These are phyloP conservation scores for Drosophila yakuba DNA, from an alignment of 1,140 invertebrate genomes.

Conservation along the genomic window DNA sequence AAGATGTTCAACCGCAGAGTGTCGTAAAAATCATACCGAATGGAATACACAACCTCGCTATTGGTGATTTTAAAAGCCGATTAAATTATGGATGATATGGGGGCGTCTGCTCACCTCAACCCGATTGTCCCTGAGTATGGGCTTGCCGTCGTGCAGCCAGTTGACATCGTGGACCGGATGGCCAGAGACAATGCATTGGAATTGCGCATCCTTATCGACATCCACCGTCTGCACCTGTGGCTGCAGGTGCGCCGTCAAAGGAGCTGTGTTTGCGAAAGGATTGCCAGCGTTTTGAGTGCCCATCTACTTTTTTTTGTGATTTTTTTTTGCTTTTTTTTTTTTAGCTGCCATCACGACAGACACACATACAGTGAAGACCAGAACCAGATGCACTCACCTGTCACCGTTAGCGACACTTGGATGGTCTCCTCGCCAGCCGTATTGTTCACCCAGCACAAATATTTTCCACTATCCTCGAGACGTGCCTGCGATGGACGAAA, in stretches of 20 bases:
- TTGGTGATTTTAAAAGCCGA: neutral
- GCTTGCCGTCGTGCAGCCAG: constrained; percentile 93
- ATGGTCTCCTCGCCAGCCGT: constrained; percentile 93
- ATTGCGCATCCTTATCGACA: constrained; percentile 91
- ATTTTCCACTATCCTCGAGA: constrained; percentile 92
- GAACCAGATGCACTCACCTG: constrained; percentile 84
- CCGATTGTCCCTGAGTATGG: constrained; percentile 87
- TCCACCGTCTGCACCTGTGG: constrained; percentile 92
- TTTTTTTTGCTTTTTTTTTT: neutral
- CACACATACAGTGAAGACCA: neutral
- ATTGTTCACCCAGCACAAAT: constrained; percentile 95
- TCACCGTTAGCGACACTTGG: constrained; percentile 91
- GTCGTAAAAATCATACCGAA: neutral
- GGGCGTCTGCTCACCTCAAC: constrained; percentile 84
- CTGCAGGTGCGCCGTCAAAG: constrained; percentile 90
- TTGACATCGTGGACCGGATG: constrained; percentile 92
- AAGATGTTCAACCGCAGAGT: neutral
- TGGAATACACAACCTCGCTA: too few species aligned
- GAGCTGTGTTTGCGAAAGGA: constrained; percentile 85
- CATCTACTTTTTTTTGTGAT: neutral
- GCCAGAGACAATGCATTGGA: constrained; percentile 94
- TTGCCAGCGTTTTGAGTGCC: constrained; percentile 18
- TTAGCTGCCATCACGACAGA: neutral
- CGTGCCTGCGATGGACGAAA: constrained; percentile 85
- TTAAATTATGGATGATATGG: neutral